Base-by-base conservation (phyloP, 2,113 vertebrate genomes). In the Campylorhamphus procurvoides region DNA sequence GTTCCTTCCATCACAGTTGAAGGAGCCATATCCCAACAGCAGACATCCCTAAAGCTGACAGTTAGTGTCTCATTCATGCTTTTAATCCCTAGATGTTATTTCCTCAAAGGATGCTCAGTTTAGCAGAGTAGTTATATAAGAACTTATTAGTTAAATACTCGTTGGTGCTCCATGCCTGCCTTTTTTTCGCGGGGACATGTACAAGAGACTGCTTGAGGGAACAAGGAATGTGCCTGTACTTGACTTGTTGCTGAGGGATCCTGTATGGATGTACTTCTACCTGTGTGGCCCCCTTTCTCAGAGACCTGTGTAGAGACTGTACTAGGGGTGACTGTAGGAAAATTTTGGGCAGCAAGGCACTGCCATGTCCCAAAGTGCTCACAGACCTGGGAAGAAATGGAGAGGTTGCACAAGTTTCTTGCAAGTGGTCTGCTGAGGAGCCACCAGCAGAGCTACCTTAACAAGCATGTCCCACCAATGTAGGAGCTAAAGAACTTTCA, bases 1-100 rank as follows among this genome's bases (percentile, higher is more conserved):
- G 35, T 44, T 83, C 31, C 84, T 86, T 91, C 78, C 60, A 90
- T 80, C 63, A 77, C 92, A 78, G 83, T 80, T 78, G 73, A 89
- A 89, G 93, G 68, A 96, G 86, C 69, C 39, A 4, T 74, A 87
- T 46, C 86, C 89, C 64, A 44, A 55, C 60, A 84, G 76, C 84
- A 93, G 60, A 72, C 52, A 75, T 35, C 73, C 44, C 74, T 78
- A 84, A 84, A 92, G 76, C 77, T 71, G 62, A 15, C 85, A 75
- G 62, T 63, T 73, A 73, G 84, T 67, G 49, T 40, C 86, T 84
- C 64, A 63, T 59, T 92, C 52, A 25, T 56, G 35, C 33, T 71
- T 92, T 85, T 71, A 35, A 75, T 90, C 68, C 35, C 68, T 72
- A 37, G 29, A 24, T 91, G 55, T 52, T 47, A n/a, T 56, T 81